Base-by-base conservation (phyloP, 2,888 invertebrate species). In the Blastobasis adustella region DNA sequence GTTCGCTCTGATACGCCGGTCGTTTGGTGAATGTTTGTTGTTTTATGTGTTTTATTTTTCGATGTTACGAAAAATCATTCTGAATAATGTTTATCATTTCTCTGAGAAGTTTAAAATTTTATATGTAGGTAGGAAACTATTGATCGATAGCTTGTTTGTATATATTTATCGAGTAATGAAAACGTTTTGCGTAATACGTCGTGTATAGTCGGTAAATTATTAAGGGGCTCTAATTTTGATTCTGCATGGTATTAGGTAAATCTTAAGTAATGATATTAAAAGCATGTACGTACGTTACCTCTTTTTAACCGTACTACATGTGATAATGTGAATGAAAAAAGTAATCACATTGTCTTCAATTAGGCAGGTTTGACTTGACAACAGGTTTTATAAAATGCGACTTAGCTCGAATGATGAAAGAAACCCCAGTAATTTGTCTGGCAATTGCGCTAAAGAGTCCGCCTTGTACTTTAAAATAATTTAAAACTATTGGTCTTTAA, bases 1-100 rank as follows among this genome's bases (percentile, higher is more conserved):
- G 73, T 72, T 76, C 76, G 72, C 71, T 72, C 69, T 65, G 69
- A 23, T 3, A 23, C 75, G 72, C 78, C 73, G 77, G 70, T 75
- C 78, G 76, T 75, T 76, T 70, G 77, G 73, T 80, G 80, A 64
- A 79, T 80, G 82, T 81, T 82, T 83, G 82, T 85, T 82, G 81
- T 81, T 85, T 84, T 80, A 74, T 78, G 82, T 79, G 79, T 86
- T 83, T 80, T 73, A 74, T 83, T 82, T 73, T 82, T 74, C 67
- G 75, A 79, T 81, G 81, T 83, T 82, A 74, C 71, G 68, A 70
- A 71, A 75, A 49, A 72, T 81, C 84, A 78, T 72, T 74, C 87
- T 88, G 88, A 87, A 85, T 87, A 87, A 87, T 87, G 86, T 78
- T 71, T 77, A 87, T 86, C 86, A 87, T 86, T 80, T 83, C 86